Base-by-base conservation (phyloP, 2,797 vertebrate genomes). In the Acipenser ruthenus region DNA sequence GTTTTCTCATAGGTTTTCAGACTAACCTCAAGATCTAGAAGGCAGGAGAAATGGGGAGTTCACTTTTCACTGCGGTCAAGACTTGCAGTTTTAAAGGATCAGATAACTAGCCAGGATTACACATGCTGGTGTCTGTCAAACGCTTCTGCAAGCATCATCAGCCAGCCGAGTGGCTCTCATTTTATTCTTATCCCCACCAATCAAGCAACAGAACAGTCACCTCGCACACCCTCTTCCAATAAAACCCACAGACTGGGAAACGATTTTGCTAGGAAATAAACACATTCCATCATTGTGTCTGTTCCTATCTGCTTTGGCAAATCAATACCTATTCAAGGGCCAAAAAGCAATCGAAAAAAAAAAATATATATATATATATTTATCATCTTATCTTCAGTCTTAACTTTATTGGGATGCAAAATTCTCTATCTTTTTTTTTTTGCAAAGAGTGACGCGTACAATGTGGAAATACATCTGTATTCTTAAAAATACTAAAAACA, bases 71-170 rank as follows among this genome's bases (percentile, higher is more conserved):
- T 82, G 83, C 81, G 78, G 90, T 77, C 86, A 89, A 88, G 92
- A 84, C 84, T 84, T 77, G 70, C 84, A 79, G 82, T 88, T 86
- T 77, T 79, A 84, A 82, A 81, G 90, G 92, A 94, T 96, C 93
- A 80, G 83, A 88, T 96, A 90, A 90, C 95, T 62, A 68, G 72
- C 80, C 79, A 74, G 72, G 59, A 70, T 69, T 71, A 77, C 97
- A 98, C 85, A 92, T 99, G 97, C 75, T 90, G 76, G 86, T 95
- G 96, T 98, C 97, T 78, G 82, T 99, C 97, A 99, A 94, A 92
- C 76, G 72, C 84, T 89, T 90, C 85, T 92, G 90, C 88, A 88
- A 87, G 82, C 92, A 92, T 91, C 87, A 87, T 90, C 88, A 91
- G 83, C 83, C 86, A 81, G 80, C 78, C 72, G 65, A 72, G 56